phyloP scores from a whole-genome alignment of 2,113 vertebrate genomes.

The Phocoena sinus region DNA sequence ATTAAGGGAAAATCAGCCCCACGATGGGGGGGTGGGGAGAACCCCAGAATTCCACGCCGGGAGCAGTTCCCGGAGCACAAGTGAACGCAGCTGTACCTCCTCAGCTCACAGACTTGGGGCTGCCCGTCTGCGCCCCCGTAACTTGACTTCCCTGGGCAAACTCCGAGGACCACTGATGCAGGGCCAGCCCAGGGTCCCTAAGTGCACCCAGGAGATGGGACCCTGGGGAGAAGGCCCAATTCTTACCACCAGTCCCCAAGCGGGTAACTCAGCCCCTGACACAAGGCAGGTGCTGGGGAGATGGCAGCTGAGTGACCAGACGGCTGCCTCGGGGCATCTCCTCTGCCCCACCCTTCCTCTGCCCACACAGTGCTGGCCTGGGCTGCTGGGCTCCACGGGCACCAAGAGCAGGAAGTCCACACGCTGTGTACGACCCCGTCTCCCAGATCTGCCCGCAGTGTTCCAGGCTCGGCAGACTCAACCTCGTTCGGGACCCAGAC shows the following conservation, averaged over 20 bases:
- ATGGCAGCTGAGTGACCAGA: no score
- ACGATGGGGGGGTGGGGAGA: accelerated
- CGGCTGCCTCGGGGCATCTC: background rate
- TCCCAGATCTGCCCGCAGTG: background rate
- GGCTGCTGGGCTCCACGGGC: background rate
- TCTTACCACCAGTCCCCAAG: background rate
- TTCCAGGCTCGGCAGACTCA: no score
- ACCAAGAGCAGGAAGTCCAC: background rate
- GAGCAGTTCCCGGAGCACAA: accelerated
- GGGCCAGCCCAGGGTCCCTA: no score
- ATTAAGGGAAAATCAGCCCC: no score
- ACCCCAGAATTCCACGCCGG: background rate
- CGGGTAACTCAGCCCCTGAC: no score
- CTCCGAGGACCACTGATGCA: accelerated
- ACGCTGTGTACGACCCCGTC: accelerated
- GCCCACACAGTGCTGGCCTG: background rate
- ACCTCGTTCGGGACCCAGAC: background rate
- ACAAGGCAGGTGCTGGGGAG: background rate
- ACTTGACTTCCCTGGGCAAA: background rate
- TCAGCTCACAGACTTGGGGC: no score
- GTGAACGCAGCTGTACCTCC: accelerated
- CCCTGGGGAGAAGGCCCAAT: background rate
- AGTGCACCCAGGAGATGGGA: accelerated
- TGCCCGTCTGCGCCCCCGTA: background rate
- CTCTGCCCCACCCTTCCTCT: background rate